Base-by-base conservation (phyloP, 2,888 invertebrate species). In the Oligia strigilis region DNA sequence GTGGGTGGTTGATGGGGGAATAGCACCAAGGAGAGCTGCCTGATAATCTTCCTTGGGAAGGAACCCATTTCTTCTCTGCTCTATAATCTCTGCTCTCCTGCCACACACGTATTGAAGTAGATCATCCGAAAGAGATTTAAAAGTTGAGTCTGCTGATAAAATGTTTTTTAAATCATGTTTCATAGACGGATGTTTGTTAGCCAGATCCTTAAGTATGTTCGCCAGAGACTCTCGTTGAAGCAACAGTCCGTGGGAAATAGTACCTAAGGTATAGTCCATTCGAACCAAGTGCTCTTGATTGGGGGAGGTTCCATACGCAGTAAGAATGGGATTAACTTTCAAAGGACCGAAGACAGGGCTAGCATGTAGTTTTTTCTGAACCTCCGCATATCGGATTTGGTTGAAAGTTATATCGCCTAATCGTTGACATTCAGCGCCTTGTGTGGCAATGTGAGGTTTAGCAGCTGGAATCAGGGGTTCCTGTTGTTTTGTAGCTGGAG, bases 391-490 rank as follows among this genome's bases (percentile, higher is more conserved):
- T 55, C 55, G 55, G 55, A 19, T 55, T 6, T 52, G 52, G 5
- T 52, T 52, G 14, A 55, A 55, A 55, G 55, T 55, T 55, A 6
- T 6, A 55, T 55, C 55, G 0, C 55, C 55, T 19, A 55, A 6
- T 19, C 55, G 55, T 55, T 55, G 55, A 19, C 55, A 55, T 55
- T 55, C 55, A 55, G 55, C 19, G 19, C 55, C 55, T 19, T 55
- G 55, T 55, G 55, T 55, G 55, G 55, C 55, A 19, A 55, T 55
- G 19, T 55, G 55, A 19, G 55, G 55, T 55, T 55, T 55, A 55
- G 55, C 55, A 23, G 64, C 49, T 23, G 77, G 74, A 0, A 77
- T 77, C 9, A n/a, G 14, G 0, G 71, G 76, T 2, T 80, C 80
- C 9, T 65, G 40, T 55, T 75, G 60, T 36, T 67, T 67, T 0